These are phyloP conservation scores for Lapara coniferarum DNA, from an alignment of 2,888 invertebrate species.

Conservation along the genomic window DNA sequence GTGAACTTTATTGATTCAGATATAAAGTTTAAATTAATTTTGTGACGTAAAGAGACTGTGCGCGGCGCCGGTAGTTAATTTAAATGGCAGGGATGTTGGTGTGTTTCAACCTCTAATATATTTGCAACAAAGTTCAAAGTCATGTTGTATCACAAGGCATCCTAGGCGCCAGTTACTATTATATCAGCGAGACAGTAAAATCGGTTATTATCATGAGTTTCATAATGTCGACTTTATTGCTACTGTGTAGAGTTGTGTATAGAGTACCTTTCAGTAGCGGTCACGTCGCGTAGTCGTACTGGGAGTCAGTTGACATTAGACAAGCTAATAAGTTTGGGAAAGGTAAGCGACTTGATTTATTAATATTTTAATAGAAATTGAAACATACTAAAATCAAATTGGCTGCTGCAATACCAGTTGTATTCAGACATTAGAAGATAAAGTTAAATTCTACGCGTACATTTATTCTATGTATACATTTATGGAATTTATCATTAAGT, in stretches of 20 bases:
- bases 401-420: not conserved
- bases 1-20: constrained; percentile 1
- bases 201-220: constrained; percentile 10
- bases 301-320: not conserved
- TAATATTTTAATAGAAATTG: not conserved
- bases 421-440: not conserved
- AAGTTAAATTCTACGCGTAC: not conserved
- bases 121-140: not conserved
- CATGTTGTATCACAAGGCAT: not conserved
- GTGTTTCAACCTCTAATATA: not conserved
- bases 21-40: not conserved
- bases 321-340: constrained; percentile 1
- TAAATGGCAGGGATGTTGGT: not conserved
- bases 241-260: not conserved
- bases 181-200: constrained; percentile 28
- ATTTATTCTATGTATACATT: not conserved
- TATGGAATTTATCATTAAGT: not conserved
- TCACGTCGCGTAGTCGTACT: not conserved
- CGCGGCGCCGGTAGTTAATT: constrained; percentile 1
- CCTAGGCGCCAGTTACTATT: constrained; percentile 15
- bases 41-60: not conserved
- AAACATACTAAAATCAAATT: not conserved
- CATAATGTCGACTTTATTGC: constrained; percentile 11
- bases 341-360: not conserved
- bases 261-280: not conserved